Conservation (phyloP, 2,113 vertebrate species). For the Rhegmatorhina hoffmannsi region DNA sequence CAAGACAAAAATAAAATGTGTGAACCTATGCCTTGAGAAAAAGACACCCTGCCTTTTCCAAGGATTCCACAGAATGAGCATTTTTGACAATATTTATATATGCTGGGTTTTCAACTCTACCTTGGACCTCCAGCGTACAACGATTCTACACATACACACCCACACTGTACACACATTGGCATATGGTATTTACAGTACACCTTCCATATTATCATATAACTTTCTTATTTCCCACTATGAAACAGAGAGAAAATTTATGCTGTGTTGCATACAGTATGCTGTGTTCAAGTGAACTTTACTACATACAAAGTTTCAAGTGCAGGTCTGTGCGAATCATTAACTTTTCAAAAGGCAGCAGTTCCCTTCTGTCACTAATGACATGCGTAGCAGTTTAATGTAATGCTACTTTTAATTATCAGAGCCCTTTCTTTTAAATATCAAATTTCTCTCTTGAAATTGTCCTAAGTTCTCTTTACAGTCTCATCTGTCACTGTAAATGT, state of each 20-base stretch:
- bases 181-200: constrained; percentile 71
- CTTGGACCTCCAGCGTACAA: constrained; percentile 62
- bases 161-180: constrained; percentile 59
- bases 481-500: constrained; percentile 96
- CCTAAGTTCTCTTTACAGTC: constrained; percentile 84
- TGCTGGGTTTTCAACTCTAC: constrained; percentile 4
- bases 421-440: constrained; percentile 93
- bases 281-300: constrained; percentile 58
- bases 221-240: constrained; percentile 59
- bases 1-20: constrained; percentile 47
- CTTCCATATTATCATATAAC: constrained; percentile 62
- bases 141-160: constrained; percentile 61
- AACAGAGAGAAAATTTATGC: constrained; percentile 51
- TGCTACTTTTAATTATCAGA: constrained; percentile 90
- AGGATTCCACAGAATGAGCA: constrained; percentile 22
- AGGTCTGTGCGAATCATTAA: constrained; percentile 81
- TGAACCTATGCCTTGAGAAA: constrained; percentile 24
- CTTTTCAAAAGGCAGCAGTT: constrained; percentile 78
- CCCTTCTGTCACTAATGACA: constrained; percentile 86
- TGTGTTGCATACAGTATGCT: constrained; percentile 45
- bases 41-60: constrained; percentile 4
- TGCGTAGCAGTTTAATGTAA: constrained; percentile 84
- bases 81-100: constrained; percentile 30
- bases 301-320: constrained; percentile 72
- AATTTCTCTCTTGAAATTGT: constrained; percentile 87